Evolutionary conservation across 2,888 invertebrate species (phyloP).

Genomic region (Andrena haemorrhoa): DNA sequence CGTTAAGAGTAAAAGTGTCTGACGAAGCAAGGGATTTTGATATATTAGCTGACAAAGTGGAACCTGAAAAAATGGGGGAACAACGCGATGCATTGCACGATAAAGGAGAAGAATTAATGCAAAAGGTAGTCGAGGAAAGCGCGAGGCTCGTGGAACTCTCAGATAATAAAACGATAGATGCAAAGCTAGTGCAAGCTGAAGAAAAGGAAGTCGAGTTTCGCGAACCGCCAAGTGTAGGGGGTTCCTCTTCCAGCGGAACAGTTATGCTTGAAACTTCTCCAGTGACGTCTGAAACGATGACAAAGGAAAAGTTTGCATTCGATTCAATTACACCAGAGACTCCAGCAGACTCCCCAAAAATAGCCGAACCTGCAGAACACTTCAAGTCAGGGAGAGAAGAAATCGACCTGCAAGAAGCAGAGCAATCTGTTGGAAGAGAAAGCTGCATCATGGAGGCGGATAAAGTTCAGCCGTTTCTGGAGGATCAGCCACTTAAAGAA

Average conservation of each 20-base stretch:
- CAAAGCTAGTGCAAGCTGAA: background rate
- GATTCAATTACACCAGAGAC: conserved; percentile 25
- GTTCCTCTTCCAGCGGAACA: conserved; percentile 15
- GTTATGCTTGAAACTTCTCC: conserved; percentile 23
- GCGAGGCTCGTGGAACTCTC: background rate
- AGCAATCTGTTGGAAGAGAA: conserved; percentile 18
- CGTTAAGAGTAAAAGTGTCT: background rate
- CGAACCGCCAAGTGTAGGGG: conserved; percentile 3
- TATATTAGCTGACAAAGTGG: background rate
- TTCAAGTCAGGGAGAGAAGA: background rate
- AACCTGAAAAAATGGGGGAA: background rate
- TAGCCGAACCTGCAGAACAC: background rate
- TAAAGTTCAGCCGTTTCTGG: background rate
- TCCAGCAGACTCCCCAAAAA: conserved; percentile 15
- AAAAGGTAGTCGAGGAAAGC: background rate
- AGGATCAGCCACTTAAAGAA: background rate
- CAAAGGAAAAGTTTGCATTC: conserved; percentile 26
- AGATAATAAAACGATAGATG: conserved; percentile 11
- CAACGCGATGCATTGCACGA: background rate
- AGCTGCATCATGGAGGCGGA: conserved; percentile 6
- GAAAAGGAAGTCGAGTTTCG: conserved; percentile 1
- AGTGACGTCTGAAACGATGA: background rate
- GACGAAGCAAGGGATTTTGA: background rate
- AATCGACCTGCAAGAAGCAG: conserved; percentile 5
- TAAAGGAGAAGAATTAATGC: too few species aligned